These are phyloP conservation scores for Megaceryle maxima DNA, from an alignment of 2,113 vertebrate species.

Conservation along the genomic window DNA sequence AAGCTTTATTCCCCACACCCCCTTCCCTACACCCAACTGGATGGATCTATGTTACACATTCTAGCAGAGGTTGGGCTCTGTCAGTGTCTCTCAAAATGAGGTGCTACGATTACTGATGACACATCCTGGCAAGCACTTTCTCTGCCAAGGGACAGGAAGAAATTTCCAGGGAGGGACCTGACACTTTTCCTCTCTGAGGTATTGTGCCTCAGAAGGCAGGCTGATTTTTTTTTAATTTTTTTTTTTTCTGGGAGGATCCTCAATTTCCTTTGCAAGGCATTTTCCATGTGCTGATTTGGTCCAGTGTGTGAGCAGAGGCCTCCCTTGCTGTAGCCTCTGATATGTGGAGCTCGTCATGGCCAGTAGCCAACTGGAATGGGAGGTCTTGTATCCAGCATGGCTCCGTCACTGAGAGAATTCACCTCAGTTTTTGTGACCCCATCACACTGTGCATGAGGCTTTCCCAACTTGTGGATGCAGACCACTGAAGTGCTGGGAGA, in stretches of 20 bases:
- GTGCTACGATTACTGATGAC: background rate
- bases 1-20: background rate
- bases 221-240: background rate
- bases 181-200: background rate
- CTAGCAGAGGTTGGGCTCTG: background rate
- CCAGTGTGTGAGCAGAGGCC: fast-evolving
- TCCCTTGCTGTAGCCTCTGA: background rate
- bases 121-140: background rate
- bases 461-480: background rate
- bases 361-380: background rate
- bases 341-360: background rate
- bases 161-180: background rate
- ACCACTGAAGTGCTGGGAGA: background rate
- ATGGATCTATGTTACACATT: background rate
- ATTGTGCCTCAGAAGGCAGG: background rate
- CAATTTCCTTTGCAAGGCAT: background rate
- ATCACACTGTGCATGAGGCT: background rate
- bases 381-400: background rate
- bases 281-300: background rate
- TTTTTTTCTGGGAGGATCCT: background rate
- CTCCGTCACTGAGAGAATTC: background rate
- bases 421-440: fast-evolving
- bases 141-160: background rate
- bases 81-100: background rate
- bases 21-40: fast-evolving